Base-by-base conservation (phyloP, 2,888 invertebrate genomes). In the Ectemnius cavifrons region DNA sequence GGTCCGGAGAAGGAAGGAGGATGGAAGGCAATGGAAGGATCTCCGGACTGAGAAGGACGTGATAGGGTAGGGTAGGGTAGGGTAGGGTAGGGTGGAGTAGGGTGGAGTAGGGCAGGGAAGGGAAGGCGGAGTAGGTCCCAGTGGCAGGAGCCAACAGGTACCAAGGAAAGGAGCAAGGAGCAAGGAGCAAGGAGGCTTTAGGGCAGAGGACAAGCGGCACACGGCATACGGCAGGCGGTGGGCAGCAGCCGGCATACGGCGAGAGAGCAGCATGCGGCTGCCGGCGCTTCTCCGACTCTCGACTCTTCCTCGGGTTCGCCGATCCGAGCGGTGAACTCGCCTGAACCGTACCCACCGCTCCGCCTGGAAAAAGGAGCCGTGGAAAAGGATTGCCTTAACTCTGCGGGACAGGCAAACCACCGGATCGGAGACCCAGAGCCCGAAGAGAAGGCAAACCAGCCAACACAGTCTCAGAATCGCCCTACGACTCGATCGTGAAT, bases 261-360 rank as follows among this genome's bases (percentile, higher is more conserved):
- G 18, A 16, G 2, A 13, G 62, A 16, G 46, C 45, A 28, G 27
- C 18, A 68, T 20, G 18, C 56, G 70, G 57, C 73, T 71, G 62
- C 80, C 67, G 71, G 78, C 75, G 82, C 73, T 72, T 73, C 23
- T 23, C 3, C 23, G 23, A 23, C 23, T 23, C 2, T 23, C 73
- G 75, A 80, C 74, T 81, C 46, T 14, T 37, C 60, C 84, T 83
- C 83, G 88, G 86, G 88, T 89, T 89, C 88, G 88, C 84, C 88
- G 89, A 87, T 89, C 89, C 88, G 85, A 11, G 84, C 81, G 85
- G 86, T 89, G 89, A 89, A 89, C 89, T 89, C 89, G 88, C 86
- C 85, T 89, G 89, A 89, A 89, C 89, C 86, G 85, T 81, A 83
- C 85, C 82, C 81, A 79, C 81, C 77, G 73, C 76, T 73, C 77